Evolutionary conservation across 2,113 vertebrate genomes (phyloP).

Genomic region (Otolemur garnettii): DNA sequence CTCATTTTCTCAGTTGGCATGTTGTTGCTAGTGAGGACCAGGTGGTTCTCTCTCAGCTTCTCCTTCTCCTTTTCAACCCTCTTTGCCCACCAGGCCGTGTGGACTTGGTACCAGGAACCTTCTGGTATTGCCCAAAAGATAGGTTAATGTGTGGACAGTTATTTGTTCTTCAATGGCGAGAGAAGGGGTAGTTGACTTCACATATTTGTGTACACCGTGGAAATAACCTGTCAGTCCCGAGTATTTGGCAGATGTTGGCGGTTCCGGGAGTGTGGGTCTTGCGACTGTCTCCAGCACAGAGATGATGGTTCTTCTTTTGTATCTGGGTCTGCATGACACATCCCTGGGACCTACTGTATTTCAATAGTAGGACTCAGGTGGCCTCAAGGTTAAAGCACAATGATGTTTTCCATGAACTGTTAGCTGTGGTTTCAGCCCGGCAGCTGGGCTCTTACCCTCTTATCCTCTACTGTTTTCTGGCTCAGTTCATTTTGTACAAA

Average conservation of each 20-base stretch:
- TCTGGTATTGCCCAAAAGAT: neutral
- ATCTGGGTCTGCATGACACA: constrained; percentile 70
- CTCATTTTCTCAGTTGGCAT: too few species aligned
- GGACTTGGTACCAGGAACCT: constrained; percentile 15
- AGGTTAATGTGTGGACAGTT: neutral
- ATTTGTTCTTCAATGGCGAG: neutral
- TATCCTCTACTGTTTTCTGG: constrained; percentile 84
- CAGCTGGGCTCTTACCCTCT: constrained; percentile 76
- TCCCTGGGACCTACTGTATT: constrained; percentile 75
- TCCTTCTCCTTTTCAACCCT: fast-evolving
- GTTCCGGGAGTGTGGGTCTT: constrained; percentile 69
- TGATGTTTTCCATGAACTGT: constrained; percentile 84
- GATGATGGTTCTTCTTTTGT: constrained; percentile 69
- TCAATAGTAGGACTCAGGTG: constrained; percentile 79
- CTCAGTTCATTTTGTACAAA: constrained; percentile 84
- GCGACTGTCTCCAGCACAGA: constrained; percentile 62
- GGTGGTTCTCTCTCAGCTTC: neutral
- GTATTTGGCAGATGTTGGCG: constrained; percentile 43
- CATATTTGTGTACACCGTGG: neutral
- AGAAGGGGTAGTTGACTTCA: neutral
- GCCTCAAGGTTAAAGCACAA: constrained; percentile 80
- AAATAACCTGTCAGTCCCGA: constrained; percentile 64
- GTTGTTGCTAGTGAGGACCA: neutral
- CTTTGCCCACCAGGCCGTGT: neutral
- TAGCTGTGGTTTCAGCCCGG: constrained; percentile 81